Conservation (phyloP, 2,888 invertebrate genomes). For the Tenthredo notha region DNA sequence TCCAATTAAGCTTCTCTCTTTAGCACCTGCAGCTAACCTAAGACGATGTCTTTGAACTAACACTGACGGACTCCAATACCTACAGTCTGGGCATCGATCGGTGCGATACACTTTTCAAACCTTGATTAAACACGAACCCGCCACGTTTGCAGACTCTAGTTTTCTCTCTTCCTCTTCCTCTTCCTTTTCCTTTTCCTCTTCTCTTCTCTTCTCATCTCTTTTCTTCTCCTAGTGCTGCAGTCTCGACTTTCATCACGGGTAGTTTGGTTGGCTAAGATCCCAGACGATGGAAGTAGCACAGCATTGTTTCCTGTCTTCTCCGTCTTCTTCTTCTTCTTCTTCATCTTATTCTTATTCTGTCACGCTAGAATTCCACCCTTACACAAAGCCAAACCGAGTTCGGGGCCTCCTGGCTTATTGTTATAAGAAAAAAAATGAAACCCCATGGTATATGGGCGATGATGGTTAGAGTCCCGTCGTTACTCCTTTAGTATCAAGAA, state of each 20-base stretch:
- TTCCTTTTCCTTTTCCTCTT: background rate
- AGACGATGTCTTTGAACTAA: conserved; percentile 42
- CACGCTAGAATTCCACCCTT: background rate
- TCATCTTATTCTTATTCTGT: background rate
- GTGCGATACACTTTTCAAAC: conserved; percentile 39
- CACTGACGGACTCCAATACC: conserved; percentile 40
- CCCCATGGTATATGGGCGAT: conserved; percentile 10
- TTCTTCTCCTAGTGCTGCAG: background rate
- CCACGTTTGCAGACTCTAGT: conserved; percentile 23
- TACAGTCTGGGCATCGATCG: conserved; percentile 20
- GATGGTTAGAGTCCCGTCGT: background rate
- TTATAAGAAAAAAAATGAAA: conserved; percentile 65
- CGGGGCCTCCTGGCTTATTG: conserved; percentile 78
- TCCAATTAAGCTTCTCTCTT: conserved; percentile 46
- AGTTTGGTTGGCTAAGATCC: conserved; percentile 50
- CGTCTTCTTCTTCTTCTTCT: background rate
- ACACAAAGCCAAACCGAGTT: background rate
- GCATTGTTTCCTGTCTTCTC: conserved; percentile 70
- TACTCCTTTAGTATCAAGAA: background rate
- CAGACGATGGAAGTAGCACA: conserved; percentile 57
- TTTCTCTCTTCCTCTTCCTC: background rate
- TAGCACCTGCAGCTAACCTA: conserved; percentile 15
- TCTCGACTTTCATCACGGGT: conserved; percentile 36
- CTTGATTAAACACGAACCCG: conserved; percentile 37
- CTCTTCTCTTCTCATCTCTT: background rate